Conservation (phyloP, 2,797 vertebrate genomes). For the Lophotriccus pileatus region DNA sequence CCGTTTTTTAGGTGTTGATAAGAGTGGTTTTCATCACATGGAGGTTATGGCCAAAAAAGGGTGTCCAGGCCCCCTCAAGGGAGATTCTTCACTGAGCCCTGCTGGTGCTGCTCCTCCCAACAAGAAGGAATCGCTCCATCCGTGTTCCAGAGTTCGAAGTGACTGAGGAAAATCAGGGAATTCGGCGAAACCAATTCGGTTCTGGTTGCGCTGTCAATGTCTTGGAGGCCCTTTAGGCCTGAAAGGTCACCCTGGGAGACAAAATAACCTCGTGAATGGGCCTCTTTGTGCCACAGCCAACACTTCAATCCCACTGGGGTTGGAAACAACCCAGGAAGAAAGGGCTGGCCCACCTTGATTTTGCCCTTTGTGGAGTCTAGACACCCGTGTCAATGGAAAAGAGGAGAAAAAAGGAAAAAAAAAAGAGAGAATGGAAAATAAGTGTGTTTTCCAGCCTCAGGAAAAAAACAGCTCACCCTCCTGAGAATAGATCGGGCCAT, state of each 20-base stretch:
- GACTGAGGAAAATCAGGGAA: neutral
- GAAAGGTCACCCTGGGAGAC: conserved; percentile 24
- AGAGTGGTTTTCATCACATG: neutral
- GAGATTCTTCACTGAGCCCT: neutral
- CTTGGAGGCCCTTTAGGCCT: neutral
- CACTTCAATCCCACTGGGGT: neutral
- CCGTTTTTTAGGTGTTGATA: neutral
- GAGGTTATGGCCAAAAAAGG: neutral
- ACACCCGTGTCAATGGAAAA: conserved; percentile 20
- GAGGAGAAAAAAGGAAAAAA: neutral
- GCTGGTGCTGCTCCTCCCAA: neutral
- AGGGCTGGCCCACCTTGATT: conserved; percentile 20
- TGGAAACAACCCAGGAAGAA: conserved; percentile 15
- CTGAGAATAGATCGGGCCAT: conserved; percentile 22
- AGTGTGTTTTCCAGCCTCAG: neutral
- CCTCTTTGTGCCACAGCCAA: neutral
- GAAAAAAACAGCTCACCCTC: conserved; percentile 1
- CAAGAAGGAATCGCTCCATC: rapidly evolving
- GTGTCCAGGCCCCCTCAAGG: neutral
- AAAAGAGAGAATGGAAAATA: neutral
- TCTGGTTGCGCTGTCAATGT: neutral
- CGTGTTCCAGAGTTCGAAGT: rapidly evolving
- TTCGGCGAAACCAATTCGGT: neutral
- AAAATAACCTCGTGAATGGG: conserved; percentile 22
- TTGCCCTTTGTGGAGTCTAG: conserved; percentile 49